phyloP scores from a whole-genome alignment of 2,888 invertebrate genomes.

The Coleophora flavipennella region DNA sequence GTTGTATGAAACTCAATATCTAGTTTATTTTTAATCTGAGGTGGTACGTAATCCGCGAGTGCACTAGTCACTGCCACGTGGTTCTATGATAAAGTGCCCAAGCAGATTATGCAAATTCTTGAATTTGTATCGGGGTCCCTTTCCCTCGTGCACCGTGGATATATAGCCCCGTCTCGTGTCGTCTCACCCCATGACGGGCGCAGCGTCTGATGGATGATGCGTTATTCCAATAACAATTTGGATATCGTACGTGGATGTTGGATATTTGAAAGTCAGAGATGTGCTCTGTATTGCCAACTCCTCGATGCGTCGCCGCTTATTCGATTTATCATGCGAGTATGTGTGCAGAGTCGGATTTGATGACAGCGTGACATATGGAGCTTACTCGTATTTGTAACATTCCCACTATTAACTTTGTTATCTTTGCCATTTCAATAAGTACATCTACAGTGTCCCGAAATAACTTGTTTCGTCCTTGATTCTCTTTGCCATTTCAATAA shows the following conservation, averaged over 20 bases:
- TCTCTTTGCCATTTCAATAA: too few relatives aligned
- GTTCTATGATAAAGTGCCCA: conserved; percentile 71
- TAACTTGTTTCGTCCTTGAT: too few relatives aligned
- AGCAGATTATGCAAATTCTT: conserved; percentile 71
- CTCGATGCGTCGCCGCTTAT: conserved; percentile 17
- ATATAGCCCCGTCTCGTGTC: conserved; percentile 30
- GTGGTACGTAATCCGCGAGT: conserved; percentile 64
- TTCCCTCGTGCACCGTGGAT: conserved; percentile 25
- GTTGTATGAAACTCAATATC: too few relatives aligned
- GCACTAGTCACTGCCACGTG: conserved; percentile 73
- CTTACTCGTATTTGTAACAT: too few relatives aligned
- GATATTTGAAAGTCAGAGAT: conserved; percentile 52
- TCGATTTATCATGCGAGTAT: conserved; percentile 11
- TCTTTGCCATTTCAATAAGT: too few relatives aligned
- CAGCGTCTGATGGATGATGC: conserved; percentile 69
- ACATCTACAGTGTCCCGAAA: too few relatives aligned
- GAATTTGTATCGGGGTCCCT: conserved; percentile 49
- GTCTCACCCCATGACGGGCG: conserved; percentile 52
- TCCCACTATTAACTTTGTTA: too few relatives aligned
- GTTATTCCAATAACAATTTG: conserved; percentile 71
- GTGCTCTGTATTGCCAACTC: conserved; percentile 22
- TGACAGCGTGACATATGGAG: too few relatives aligned
- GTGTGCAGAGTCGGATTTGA: background rate
- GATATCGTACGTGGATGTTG: conserved; percentile 53
- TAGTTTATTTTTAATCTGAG: too few relatives aligned